A percentile compares a stretch with the other conserved stretches of the same genome.
Conservation (phyloP, 2,888 invertebrate species). For the Drosophila parthenogenetica region DNA sequence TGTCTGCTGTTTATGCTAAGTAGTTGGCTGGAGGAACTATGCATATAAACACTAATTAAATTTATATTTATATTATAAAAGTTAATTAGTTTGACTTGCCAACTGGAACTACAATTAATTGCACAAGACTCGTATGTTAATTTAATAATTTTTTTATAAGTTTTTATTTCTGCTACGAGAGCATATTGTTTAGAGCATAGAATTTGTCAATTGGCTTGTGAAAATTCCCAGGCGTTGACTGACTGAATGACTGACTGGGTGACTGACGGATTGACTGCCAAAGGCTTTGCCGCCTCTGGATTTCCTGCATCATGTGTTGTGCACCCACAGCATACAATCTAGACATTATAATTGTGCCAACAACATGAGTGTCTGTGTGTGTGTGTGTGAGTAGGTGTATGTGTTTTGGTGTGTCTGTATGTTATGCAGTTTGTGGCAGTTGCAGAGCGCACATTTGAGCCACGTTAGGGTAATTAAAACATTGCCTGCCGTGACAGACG, state of each 20-base stretch:
- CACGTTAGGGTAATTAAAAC: conserved; percentile 58
- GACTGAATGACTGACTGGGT: conserved; percentile 28
- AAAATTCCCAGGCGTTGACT: conserved; percentile 60
- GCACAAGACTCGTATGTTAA: conserved; percentile 27
- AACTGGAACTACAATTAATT: conserved; percentile 20
- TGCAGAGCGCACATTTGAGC: conserved; percentile 23
- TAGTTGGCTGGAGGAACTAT: background rate
- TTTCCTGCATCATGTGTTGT: conserved; percentile 28
- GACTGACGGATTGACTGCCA: conserved; percentile 6
- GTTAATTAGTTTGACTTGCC: conserved; percentile 14
- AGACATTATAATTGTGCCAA: conserved; percentile 22
- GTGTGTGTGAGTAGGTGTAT: conserved; percentile 7
- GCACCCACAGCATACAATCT: conserved; percentile 29
- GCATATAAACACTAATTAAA: conserved; percentile 4
- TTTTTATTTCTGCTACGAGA: background rate
- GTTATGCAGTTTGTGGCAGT: conserved; percentile 43
- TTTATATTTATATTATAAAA: conserved; percentile 3
- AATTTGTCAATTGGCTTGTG: conserved; percentile 59
- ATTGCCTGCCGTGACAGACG: conserved; percentile 66
- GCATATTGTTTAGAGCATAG: conserved; percentile 49
- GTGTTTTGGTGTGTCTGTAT: conserved; percentile 6
- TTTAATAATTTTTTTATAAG: background rate
- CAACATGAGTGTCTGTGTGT: conserved; percentile 4
- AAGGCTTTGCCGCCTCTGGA: conserved; percentile 18
- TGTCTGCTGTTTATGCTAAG: background rate